Base-by-base conservation (phyloP, 2,113 vertebrate genomes). In the Heterotis niloticus region DNA sequence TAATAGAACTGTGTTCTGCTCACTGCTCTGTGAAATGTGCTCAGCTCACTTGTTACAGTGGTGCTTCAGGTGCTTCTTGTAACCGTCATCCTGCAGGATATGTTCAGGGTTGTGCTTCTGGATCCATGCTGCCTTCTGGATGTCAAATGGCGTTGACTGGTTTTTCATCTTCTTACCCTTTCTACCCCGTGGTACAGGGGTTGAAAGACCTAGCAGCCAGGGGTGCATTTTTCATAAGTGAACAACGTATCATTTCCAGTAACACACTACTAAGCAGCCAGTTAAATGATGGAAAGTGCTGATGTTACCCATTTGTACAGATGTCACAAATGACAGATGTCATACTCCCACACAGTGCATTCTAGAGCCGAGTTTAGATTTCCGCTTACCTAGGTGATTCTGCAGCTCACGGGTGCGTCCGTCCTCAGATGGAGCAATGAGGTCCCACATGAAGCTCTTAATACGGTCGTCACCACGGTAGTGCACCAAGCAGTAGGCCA, bases 361-460 rank as follows among this genome's bases (percentile, higher is more conserved):
- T 17, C 54, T 12, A 56, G 44, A 23, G 23, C 7, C 1, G 72
- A 44, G 28, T 16, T 10, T 5, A 44, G 16, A 16, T 4, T 11
- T 5, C 10, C 2, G 20, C 76, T 56, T 79, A 94, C 98, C 98
- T 0, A 98, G 88, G 83, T 99, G 98, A 87, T 99, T 99, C 84
- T 98, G 97, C 34, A 99, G 89, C 87, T 98, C 96, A 76, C 96
- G 92, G 65, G 96, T 97, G 54, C 90, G 95, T 11, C 97, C 98
- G 18, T 98, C 95, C 81, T 98, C 96, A 7, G 94, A 93, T 9
- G 96, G 98, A 14, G 97, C 97, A 62, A 99, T 99, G 69, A 99
- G 94, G 87, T 99, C 98, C 98, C 98, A 99, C 89, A 99, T 98
- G 87, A 99, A 99, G 86, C 97, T 93, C 90, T 99, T 99, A 79